Conservation (phyloP, 2,888 invertebrate genomes). For the Amphipyra tragopoginis region DNA sequence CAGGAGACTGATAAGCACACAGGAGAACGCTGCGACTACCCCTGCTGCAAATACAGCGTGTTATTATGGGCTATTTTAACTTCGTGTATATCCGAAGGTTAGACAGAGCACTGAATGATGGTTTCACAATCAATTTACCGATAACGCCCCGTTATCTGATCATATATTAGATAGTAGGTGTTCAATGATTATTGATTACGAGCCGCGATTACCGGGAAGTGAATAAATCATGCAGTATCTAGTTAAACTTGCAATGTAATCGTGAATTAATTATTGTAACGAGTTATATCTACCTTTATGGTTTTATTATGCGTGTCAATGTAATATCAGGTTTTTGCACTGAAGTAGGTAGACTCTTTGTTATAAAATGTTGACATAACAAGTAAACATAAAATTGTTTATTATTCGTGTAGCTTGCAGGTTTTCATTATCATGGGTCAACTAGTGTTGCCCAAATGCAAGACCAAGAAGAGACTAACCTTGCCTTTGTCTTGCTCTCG, state of each 20-base stretch:
- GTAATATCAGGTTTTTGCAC: conserved; percentile 1
- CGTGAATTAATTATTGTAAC: not conserved
- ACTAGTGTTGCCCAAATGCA: too few relatives aligned
- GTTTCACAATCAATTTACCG: conserved; percentile 45
- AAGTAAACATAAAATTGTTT: too few relatives aligned
- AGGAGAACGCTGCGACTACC: too few relatives aligned
- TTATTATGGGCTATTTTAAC: conserved; percentile 1
- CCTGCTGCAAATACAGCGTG: too few relatives aligned
- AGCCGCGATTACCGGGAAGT: not conserved
- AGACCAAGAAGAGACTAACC: too few relatives aligned
- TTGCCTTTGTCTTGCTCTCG: too few relatives aligned
- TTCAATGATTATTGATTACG: conserved; percentile 16
- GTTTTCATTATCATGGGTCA: too few relatives aligned
- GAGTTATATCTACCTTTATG: not conserved
- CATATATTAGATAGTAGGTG: conserved; percentile 23
- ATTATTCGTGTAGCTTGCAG: too few relatives aligned
- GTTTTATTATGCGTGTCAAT: conserved; percentile 2
- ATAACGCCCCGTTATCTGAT: conserved; percentile 44
- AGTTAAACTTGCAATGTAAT: conserved; percentile 7
- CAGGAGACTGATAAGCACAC: too few relatives aligned
- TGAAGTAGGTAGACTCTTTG: not conserved
- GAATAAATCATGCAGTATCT: conserved; percentile 22
- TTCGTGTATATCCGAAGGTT: not conserved
- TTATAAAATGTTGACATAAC: too few relatives aligned
- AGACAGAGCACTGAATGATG: conserved; percentile 14